Percentiles rank a stretch among this genome's conserved stretches.
Conservation (phyloP, 2,113 vertebrate genomes). For the Mustelus asterias region DNA sequence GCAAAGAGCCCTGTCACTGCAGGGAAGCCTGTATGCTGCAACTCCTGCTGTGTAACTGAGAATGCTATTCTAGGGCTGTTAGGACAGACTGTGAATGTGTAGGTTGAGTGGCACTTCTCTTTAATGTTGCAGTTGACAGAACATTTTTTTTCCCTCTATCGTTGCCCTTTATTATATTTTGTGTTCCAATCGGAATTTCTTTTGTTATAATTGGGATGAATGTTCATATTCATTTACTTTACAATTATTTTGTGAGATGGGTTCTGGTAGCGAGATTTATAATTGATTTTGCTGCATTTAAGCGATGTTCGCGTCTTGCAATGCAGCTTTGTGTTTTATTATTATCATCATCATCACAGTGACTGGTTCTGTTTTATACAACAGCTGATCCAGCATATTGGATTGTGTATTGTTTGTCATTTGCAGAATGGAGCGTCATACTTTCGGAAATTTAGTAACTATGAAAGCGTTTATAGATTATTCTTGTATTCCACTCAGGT, state of each 20-base stretch:
- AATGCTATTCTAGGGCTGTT: background rate
- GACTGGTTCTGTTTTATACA: conserved; percentile 18
- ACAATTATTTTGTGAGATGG: background rate
- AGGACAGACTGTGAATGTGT: background rate
- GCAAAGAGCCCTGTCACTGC: background rate
- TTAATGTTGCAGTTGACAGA: background rate
- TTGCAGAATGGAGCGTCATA: background rate
- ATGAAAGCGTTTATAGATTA: background rate
- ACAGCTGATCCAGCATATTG: background rate
- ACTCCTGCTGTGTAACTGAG: conserved; percentile 11
- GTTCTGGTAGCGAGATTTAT: background rate
- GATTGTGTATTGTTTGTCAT: background rate
- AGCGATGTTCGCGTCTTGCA: background rate
- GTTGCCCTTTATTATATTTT: conserved; percentile 9
- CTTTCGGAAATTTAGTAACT: background rate
- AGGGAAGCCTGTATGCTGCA: background rate
- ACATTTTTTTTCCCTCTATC: background rate
- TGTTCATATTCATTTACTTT: background rate
- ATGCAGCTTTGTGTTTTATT: background rate
- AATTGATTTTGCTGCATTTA: conserved; percentile 33
- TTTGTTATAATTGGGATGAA: conserved; percentile 29
- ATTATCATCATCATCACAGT: background rate
- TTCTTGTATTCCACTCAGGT: conserved; percentile 3
- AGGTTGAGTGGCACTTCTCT: background rate
- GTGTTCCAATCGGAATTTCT: background rate